Percentiles rank a stretch among this genome's conserved stretches.
Conservation (phyloP, 2,797 vertebrate species). For the Falco biarmicus region DNA sequence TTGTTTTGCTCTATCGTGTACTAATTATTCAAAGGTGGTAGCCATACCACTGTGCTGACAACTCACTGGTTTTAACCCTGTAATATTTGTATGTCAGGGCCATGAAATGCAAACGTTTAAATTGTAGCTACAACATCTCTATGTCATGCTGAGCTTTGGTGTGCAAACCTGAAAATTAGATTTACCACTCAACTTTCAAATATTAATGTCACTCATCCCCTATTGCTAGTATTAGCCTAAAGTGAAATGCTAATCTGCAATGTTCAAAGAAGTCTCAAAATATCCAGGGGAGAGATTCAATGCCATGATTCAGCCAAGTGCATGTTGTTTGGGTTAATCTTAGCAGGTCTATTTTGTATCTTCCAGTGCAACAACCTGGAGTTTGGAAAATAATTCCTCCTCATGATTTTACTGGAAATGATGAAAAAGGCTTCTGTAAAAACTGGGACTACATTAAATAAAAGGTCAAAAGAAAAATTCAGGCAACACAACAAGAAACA, state of each 20-base stretch:
- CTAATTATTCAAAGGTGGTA: not conserved
- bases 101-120: not conserved
- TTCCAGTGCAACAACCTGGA: not conserved
- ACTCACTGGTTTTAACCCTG: not conserved
- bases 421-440: not conserved
- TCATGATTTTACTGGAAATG: not conserved
- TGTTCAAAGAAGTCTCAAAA: not conserved
- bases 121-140: not conserved
- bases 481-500: not conserved
- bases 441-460: not conserved
- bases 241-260: not conserved
- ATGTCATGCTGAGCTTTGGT: not conserved
- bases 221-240: not conserved
- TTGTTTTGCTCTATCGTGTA: not conserved
- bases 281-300: not conserved
- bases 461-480: not conserved
- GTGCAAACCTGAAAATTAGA: conserved; percentile 18
- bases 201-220: not conserved
- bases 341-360: not conserved
- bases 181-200: conserved; percentile 1
- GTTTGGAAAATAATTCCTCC: not conserved
- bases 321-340: not conserved
- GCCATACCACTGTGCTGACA: not conserved
- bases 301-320: not conserved
- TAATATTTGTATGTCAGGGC: not conserved